Conservation (phyloP, 2,797 vertebrate species). For the Sebastes ruberrimus region DNA sequence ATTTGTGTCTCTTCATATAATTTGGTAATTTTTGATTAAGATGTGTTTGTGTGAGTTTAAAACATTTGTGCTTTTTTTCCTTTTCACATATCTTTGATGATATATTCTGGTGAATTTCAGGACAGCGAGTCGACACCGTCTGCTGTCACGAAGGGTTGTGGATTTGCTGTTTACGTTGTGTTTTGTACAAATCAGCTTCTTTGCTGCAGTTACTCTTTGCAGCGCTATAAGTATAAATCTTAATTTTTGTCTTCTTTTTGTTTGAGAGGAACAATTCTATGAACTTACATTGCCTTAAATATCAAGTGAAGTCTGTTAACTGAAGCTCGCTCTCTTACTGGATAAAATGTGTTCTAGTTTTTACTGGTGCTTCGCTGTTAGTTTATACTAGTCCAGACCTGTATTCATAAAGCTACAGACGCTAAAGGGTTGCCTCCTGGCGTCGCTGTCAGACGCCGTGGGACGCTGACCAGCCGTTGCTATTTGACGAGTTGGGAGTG, state of each 20-base stretch:
- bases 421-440: background rate
- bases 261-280: conserved; percentile 50
- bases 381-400: conserved; percentile 44
- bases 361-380: conserved; percentile 69
- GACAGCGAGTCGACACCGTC: background rate
- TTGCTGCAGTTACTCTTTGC: conserved; percentile 11
- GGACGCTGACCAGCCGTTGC: too few species aligned
- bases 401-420: conserved; percentile 44
- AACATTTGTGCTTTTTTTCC: background rate
- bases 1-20: conserved; percentile 2
- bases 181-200: background rate
- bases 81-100: background rate
- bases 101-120: background rate
- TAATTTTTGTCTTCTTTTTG: background rate
- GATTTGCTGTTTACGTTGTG: background rate
- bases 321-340: conserved; percentile 61
- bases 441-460: background rate
- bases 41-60: background rate
- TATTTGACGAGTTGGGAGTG: too few species aligned
- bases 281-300: conserved; percentile 82
- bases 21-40: background rate
- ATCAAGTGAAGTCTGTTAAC: conserved; percentile 66
- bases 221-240: background rate
- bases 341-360: conserved; percentile 48
- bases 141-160: background rate